Evolutionary conservation across 2,888 invertebrate species (phyloP), one percentile per base, ranked within the genome.

Genomic region (Trichacis sp.): DNA sequence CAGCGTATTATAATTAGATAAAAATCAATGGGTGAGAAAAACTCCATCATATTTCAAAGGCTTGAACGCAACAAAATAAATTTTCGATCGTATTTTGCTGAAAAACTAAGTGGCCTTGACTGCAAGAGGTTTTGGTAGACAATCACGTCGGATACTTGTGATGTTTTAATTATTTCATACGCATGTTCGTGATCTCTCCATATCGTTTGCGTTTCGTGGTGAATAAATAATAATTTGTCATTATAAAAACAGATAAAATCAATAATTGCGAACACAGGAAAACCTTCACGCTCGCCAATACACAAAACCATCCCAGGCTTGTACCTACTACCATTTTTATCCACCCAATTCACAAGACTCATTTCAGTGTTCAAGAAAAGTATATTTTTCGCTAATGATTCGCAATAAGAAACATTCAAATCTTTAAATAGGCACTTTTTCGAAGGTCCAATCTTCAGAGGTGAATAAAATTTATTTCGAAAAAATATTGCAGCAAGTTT

Each of bases 181-280:
- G 36, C 36, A 36, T 36, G 36, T 36, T 36, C 36, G 9, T 36
- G 36, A 36, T 36, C 36, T 36, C 36, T 36, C 36, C n/a, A 36
- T 2, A n/a, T 2, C 2, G 36, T 36, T 36, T 36, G 36, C 12
- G 12, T 12, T 36, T 12, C 12, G 36, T 36, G 36, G 9, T 36
- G n/a, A n/a, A 36, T 36, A 36, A 36, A 36, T 9, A 36, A 11
- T 36, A 36, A 36, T 36, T n/a, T 36, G 9, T 36, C 36, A 5
- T 36, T 12, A 3, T 2, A 36, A 36, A 36, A 36, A 36, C 36
- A 36, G 36, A n/a, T 12, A 9, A 36, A 36, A 5, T 40, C 40
- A 40, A 40, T 40, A 40, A 40, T 14, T 14, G n/a, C 14, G 14
- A 15, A 40, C 1, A 40, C 40, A 14, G 40, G 15, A 15, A 40